Evolutionary conservation across 2,113 vertebrate species (phyloP).

Genomic region (Motacilla alba): DNA sequence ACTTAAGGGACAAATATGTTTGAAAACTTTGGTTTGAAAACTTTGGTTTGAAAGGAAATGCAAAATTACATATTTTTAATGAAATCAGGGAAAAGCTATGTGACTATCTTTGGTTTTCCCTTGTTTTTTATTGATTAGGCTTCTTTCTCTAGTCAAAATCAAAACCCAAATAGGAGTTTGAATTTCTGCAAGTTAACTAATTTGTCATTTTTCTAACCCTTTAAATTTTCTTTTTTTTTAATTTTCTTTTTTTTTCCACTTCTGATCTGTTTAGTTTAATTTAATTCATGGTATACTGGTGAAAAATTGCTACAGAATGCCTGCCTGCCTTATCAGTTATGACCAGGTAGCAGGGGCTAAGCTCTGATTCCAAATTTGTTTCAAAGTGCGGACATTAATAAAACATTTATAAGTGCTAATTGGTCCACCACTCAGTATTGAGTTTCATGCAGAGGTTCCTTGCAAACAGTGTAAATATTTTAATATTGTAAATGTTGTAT

Average conservation of each 20-base stretch:
- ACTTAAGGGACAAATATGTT: not conserved
- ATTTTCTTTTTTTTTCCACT: too few species aligned
- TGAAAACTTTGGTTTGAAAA: not conserved
- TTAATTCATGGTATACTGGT: not conserved
- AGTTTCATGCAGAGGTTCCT: not conserved
- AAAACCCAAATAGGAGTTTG: not conserved
- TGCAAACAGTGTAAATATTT: not conserved
- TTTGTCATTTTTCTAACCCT: not conserved
- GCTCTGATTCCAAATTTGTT: not conserved
- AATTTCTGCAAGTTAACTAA: not conserved
- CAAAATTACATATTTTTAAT: not conserved
- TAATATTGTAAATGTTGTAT: not conserved
- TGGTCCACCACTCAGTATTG: not conserved
- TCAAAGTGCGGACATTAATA: not conserved
- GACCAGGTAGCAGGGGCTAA: not conserved
- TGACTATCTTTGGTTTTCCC: not conserved
- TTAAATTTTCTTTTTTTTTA: not conserved
- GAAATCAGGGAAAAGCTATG: accelerated
- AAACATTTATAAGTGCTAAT: not conserved
- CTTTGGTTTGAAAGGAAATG: not conserved
- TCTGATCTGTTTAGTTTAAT: not conserved
- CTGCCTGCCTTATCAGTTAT: not conserved
- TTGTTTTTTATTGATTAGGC: not conserved
- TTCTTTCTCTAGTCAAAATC: not conserved
- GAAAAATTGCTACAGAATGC: not conserved